Evolutionary conservation across 2,888 invertebrate species (phyloP).

Genomic region (Lasioglossum villosulum): DNA sequence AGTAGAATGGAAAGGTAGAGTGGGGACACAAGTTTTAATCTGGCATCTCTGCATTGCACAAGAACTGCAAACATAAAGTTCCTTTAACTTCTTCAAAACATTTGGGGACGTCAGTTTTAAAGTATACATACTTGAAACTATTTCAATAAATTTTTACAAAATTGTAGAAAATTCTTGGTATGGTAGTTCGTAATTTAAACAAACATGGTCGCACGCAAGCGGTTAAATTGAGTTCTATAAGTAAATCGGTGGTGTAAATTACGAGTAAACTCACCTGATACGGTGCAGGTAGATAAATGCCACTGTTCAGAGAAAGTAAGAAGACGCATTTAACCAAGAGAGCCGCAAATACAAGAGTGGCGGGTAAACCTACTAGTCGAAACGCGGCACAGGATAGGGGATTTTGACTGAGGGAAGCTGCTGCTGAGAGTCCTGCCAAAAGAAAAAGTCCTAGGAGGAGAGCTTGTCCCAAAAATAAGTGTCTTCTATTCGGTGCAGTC

Average conservation of each 20-base stretch:
- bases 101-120: too few species aligned
- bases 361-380: slow-evolving; percentile 92
- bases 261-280: slow-evolving; percentile 89
- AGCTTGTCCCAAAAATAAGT: slow-evolving; percentile 94
- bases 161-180: too few species aligned
- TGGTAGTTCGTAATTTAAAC: too few species aligned
- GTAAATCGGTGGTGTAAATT: not conserved
- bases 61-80: too few species aligned
- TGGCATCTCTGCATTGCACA: too few species aligned
- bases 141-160: too few species aligned
- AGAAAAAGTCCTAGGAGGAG: slow-evolving; percentile 93
- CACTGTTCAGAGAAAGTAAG: slow-evolving; percentile 95
- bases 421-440: slow-evolving; percentile 92
- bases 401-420: slow-evolving; percentile 92
- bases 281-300: slow-evolving; percentile 95
- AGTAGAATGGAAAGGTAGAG: too few species aligned
- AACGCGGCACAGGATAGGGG: slow-evolving; percentile 92
- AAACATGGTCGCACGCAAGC: too few species aligned
- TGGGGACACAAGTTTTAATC: too few species aligned
- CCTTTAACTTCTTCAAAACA: too few species aligned
- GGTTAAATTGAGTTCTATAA: not conserved
- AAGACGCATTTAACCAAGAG: slow-evolving; percentile 97
- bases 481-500: slow-evolving; percentile 93
- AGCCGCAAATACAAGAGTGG: slow-evolving; percentile 95
- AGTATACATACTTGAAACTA: too few species aligned